A percentile compares a stretch with the other conserved stretches of the same genome.
Conservation (phyloP, 2,797 vertebrate species). For the Sternotherus odoratus region DNA sequence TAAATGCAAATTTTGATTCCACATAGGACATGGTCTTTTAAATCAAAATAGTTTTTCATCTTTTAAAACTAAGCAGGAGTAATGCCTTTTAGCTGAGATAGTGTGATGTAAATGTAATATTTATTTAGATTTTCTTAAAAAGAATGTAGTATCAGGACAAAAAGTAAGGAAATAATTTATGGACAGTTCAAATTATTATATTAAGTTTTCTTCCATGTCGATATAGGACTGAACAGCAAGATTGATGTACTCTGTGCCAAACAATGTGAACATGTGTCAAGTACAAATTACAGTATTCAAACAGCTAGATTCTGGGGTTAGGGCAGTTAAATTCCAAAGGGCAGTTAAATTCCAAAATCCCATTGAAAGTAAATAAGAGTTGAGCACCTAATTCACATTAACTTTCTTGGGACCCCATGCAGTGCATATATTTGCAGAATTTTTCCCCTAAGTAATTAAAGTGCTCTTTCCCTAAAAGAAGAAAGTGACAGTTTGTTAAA, state of each 20-base stretch:
- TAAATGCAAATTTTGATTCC: constrained; percentile 25
- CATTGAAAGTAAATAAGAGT: neutral
- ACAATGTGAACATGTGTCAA: fast-evolving
- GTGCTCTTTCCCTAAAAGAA: neutral
- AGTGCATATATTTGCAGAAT: neutral
- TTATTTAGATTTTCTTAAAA: neutral
- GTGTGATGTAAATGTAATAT: neutral
- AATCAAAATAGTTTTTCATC: neutral
- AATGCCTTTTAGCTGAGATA: neutral
- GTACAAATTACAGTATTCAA: neutral
- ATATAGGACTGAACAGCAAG: neutral
- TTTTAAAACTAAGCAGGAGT: neutral
- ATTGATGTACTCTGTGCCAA: neutral
- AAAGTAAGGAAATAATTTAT: neutral
- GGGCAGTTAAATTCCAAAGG: neutral
- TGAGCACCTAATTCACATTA: neutral
- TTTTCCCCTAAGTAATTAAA: neutral
- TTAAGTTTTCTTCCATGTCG: neutral
- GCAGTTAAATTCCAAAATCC: neutral
- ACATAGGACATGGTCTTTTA: neutral
- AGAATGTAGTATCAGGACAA: neutral
- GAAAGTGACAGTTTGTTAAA: neutral
- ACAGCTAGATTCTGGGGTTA: neutral
- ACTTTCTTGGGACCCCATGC: neutral
- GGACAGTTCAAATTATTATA: too few relatives aligned